Conservation (phyloP, 2,888 invertebrate genomes). For the Mycalesis mineus region DNA sequence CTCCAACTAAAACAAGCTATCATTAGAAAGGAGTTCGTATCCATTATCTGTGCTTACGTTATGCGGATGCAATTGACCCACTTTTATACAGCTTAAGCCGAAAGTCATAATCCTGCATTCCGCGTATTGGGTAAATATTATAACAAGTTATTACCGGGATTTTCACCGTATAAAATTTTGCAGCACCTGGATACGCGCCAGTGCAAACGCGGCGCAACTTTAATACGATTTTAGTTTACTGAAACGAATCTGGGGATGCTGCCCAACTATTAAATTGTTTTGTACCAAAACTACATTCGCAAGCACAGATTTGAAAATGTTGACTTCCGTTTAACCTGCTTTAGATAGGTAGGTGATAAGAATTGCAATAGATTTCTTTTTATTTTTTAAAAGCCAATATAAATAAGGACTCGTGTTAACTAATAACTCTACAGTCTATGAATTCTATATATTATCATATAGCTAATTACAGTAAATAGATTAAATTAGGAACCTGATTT, state of each 20-base stretch:
- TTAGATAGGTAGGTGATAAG: too few relatives aligned
- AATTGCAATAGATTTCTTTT: too few relatives aligned
- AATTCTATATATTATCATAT: too few relatives aligned
- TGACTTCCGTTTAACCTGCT: too few relatives aligned
- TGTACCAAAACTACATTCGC: conserved; percentile 13
- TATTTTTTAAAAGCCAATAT: too few relatives aligned
- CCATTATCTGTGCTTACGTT: background rate
- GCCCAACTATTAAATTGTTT: conserved; percentile 14
- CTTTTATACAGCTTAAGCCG: background rate
- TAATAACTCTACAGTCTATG: too few relatives aligned
- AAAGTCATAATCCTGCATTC: background rate
- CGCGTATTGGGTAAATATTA: background rate
- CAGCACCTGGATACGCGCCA: conserved; percentile 39
- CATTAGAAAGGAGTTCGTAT: too few relatives aligned
- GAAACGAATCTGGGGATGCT: conserved; percentile 52
- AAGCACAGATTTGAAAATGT: conserved; percentile 11
- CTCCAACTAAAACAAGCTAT: too few relatives aligned
- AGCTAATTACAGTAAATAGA: too few relatives aligned
- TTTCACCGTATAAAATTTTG: conserved; percentile 2
- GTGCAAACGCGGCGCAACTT: conserved; percentile 58
- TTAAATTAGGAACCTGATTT: too few relatives aligned
- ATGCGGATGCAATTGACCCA: background rate
- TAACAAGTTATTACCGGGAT: background rate
- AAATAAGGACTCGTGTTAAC: too few relatives aligned
- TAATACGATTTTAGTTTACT: conserved; percentile 65